Evolutionary conservation across 1,140 invertebrate genomes (phyloP), one percentile per base, ranked within the genome.

Genomic region (Lerema accius): DNA sequence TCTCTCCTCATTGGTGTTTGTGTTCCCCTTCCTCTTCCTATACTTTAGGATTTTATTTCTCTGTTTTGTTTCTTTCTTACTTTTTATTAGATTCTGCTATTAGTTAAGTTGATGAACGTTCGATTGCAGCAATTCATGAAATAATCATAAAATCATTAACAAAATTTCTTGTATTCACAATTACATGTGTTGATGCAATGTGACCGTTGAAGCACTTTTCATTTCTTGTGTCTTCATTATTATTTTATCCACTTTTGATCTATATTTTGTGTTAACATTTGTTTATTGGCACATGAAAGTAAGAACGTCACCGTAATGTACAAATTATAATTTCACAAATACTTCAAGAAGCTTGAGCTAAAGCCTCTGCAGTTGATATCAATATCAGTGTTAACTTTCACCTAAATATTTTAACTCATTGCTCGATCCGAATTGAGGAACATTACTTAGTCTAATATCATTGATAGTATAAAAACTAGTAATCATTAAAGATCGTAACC

Each of bases 261-360:
- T 79, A 39, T 53, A 13, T 78, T 76, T 80, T 75, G 40, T 78
- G 56, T 80, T 77, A 55, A 71, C 58, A 78, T 82, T 86, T 88
- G 88, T 90, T 90, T 90, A 90, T 89, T 79, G 81, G 88, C 88
- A 90, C 86, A 90, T 90, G 88, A 87, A 90, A 87, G 83, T 87
- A 86, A 81, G 75, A 64, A 43, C 68, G 72, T 62, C 66, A 75
- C 65, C 58, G 58, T 70, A 63, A 56, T 69, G 40, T 69, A 65
- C 61, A 73, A 50, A 35, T 50, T 46, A 49, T 45, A 15, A 17
- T 55, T 23, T 60, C 62, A 69, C 65, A 55, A 55, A 59, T 59
- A 46, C 17, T 59, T 59, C 42, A 46, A 42, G 43, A 48, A 48
- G 56, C 56, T 70, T 65, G 67, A 76, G 55, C 53, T 72, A 79